Evolutionary conservation across 2,888 invertebrate genomes (phyloP), one percentile per base, ranked within the genome.

Genomic region (Mongoloraphidia duomilia): DNA sequence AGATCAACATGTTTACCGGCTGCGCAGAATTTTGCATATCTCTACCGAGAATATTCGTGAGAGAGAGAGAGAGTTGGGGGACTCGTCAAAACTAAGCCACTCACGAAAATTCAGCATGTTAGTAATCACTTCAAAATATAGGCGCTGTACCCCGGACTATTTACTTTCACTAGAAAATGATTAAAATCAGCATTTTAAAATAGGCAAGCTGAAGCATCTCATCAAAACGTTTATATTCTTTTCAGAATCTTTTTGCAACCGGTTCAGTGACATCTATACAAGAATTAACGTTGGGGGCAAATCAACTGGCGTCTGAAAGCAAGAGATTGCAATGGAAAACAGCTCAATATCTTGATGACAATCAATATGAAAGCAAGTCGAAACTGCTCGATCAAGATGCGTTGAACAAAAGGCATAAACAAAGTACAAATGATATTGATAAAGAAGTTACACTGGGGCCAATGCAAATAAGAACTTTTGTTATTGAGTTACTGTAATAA

Each of bases 381-480:
- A 38, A 33, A 46, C 10, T 37, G 44, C 48, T n/a, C 34, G 12
- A 48, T 11, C 10, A 14, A 13, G 12, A 44, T 38, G 38, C 47
- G 9, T 39, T 42, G 47, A 44, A 50, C 33, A 41, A 12, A 36
- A 44, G 44, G n/a, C 33, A 39, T 13, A 36, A 11, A 12, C 14
- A 47, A 40, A 53, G 45, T 26, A 48, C 56, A 9, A 49, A 57
- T 10, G 49, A 57, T 12, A 51, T 53, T 12, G 56, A 53, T 34
- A 59, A 64, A 33, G 60, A 59, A 41, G 64, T 86, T 4, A 70
- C 70, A 26, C 57, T 89, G 4, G 69, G 69, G 17, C 79, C 87
- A 0, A 87, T 86, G 78, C 75, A 87, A 63, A 88, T 89, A 49
- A 72, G 79, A 37, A 84, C 84, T 0, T 84, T 82, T 57, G 62